Percentiles rank a stretch among this genome's conserved stretches.
phyloP scores from a whole-genome alignment of 2,797 vertebrate genomes.

The Oceanodroma leucorhoa region DNA sequence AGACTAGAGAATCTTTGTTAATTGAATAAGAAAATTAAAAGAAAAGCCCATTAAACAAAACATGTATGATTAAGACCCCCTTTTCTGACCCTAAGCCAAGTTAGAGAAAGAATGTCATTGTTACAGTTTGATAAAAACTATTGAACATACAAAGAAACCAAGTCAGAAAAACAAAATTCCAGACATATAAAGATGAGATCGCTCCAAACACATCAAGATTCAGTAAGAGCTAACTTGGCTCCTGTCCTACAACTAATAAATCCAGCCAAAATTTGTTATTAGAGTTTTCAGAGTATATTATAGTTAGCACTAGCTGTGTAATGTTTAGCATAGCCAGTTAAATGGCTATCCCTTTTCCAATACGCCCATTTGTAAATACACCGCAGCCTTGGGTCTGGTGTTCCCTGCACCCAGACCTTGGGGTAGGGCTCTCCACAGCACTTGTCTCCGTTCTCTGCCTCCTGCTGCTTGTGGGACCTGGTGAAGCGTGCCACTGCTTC shows the following conservation, averaged over 20 bases:
- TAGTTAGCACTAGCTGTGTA: background rate
- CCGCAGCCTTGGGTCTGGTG: background rate
- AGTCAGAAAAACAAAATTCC: constrained; percentile 35
- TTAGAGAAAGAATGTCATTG: background rate
- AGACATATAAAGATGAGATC: constrained; percentile 47
- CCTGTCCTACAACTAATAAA: constrained; percentile 16
- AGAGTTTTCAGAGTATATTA: background rate
- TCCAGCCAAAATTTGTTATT: background rate
- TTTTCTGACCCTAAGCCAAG: background rate
- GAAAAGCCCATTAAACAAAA: background rate
- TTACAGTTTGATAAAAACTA: constrained; percentile 22
- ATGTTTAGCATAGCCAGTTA: background rate
- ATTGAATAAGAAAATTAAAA: background rate
- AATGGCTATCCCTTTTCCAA: background rate
- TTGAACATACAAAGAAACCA: background rate
- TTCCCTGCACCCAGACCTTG: background rate
- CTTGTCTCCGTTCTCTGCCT: background rate
- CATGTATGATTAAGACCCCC: background rate
- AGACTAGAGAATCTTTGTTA: background rate
- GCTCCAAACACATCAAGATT: background rate
- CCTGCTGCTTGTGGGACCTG: background rate
- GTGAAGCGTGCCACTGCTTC: background rate
- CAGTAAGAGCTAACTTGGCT: constrained; percentile 41
- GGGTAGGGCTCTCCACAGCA: background rate
- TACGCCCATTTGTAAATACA: background rate